Evolutionary conservation across 2,888 invertebrate species (phyloP), one percentile per base, ranked within the genome.

Genomic region (Allolobophora icterica): DNA sequence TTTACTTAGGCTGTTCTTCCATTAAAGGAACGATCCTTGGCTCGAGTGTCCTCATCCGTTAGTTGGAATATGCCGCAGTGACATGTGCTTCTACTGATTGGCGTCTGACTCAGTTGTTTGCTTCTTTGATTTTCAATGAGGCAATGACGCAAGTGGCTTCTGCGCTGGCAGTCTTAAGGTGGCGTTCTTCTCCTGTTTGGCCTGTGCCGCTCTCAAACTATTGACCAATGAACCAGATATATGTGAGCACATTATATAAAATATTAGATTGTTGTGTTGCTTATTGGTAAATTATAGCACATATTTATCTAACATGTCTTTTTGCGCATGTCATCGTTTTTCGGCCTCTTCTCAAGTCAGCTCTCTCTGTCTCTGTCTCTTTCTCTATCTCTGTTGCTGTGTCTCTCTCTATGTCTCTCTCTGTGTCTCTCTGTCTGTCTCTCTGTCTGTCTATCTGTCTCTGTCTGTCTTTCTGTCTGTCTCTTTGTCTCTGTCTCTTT

Each of bases 341-440:
- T 35, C n/a, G n/a, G n/a, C 21, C n/a, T 15, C 15, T 6, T 30
- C 35, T 87, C 35, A 4, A 19, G 2, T 17, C n/a, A 33, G 35
- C 87, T 87, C 87, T 87, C 13, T 87, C 87, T 87, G 33, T 87
- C 24, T 84, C 84, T 84, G 15, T 84, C 5, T 84, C 84, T 84
- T 34, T 84, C 34, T 84, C 33, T 84, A 34, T 84, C 1, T 35
- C 87, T 87, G 2, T 87, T n/a, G n/a, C 6, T 83, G 19, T 87
- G 0, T 87, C 87, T 87, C 35, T 87, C 24, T 84, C n/a, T n/a
- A n/a, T n/a, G 34, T 84, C 1, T 35, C 87, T 87, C 19, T 87
- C 6, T 83, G 19, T 87, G 0, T 87, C 87, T 87, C 35, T 87
- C 24, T 84, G 34, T 84, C 34, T 84, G 17, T 84, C 84, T 84